Base-by-base conservation (phyloP, 1,140 invertebrate genomes). In the Telenomus remus region DNA sequence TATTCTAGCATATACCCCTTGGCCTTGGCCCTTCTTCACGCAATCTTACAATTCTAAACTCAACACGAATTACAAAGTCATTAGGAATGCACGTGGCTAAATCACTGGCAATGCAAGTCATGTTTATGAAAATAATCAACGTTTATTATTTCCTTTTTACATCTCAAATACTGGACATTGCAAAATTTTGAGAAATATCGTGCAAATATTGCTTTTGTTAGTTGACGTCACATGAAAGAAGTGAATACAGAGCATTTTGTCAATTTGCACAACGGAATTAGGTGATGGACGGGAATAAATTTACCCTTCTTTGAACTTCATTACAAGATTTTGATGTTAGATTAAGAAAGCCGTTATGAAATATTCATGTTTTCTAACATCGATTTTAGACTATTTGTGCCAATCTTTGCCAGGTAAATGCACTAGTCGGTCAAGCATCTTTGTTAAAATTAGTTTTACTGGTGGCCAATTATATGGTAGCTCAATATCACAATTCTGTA, bases 21-120 rank as follows among this genome's bases (percentile, higher is more conserved):
- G 84, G 83, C 87, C 87, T 88, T 88, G 85, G 82, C 85, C 79
- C 83, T 86, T 68, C 82, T 86, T 85, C 84, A 86, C 85, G 84
- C 86, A 85, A 87, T 83, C 79, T 68, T 75, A 76, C 73, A 47
- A 70, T 77, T 80, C 64, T 34, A 27, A 11, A 50, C 68, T 79
- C 57, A 80, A 76, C 80, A 81, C 75, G 79, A 79, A 84, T 81
- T 39, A 50, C 50, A 35, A 71, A 77, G 84, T 84, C 80, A 83
- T 86, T 82, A 85, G 80, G 76, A 76, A 64, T 81, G 78, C 73
- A 76, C 59, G 34, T 80, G 76, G 63, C 63, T 47, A 44, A 54
- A 49, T 65, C 55, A 59, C 49, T 51, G 65, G 33, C 48, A 68
- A 10, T 51, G 50, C 39, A 55, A 11, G 43, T 47, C 19, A 27